Conservation (phyloP, 2,888 invertebrate species). For the Diaprepes abbreviatus region DNA sequence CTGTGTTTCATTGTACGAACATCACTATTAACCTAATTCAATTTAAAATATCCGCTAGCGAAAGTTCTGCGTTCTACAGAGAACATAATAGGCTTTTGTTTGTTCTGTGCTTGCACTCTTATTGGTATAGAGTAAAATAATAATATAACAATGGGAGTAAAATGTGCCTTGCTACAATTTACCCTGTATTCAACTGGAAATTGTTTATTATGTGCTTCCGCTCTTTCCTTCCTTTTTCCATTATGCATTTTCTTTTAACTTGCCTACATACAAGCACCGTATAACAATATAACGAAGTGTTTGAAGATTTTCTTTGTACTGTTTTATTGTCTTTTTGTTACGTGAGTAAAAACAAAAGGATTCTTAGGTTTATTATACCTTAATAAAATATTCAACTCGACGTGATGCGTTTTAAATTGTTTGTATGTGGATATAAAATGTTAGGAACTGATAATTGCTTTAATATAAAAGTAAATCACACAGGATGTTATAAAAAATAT, state of each 20-base stretch:
- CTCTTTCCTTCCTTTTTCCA: constrained; percentile 37
- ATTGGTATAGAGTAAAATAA: constrained; percentile 24
- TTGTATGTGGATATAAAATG: too few species aligned
- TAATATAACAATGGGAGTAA: constrained; percentile 29
- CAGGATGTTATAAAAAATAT: too few species aligned
- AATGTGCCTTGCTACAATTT: constrained; percentile 30
- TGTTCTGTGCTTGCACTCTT: constrained; percentile 22
- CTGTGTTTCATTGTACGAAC: neutral
- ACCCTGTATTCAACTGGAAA: constrained; percentile 39
- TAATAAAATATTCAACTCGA: too few species aligned
- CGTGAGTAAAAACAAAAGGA: neutral
- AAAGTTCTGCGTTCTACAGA: constrained; percentile 10
- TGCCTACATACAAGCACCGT: constrained; percentile 1
- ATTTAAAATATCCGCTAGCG: constrained; percentile 18
- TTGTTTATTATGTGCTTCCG: constrained; percentile 42
- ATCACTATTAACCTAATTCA: constrained; percentile 12
- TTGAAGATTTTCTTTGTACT: neutral
- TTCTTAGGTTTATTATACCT: too few species aligned
- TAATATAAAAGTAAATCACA: too few species aligned
- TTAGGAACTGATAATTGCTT: too few species aligned
- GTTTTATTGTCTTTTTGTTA: neutral
- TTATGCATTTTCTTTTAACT: constrained; percentile 41
- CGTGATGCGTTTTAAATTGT: too few species aligned
- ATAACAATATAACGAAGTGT: constrained; percentile 22
- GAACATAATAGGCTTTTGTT: constrained; percentile 29